A percentile compares a stretch with the other conserved stretches of the same genome.
These are phyloP conservation scores for Petrophora chlorosata DNA, from an alignment of 2,888 invertebrate species.

Conservation along the genomic window DNA sequence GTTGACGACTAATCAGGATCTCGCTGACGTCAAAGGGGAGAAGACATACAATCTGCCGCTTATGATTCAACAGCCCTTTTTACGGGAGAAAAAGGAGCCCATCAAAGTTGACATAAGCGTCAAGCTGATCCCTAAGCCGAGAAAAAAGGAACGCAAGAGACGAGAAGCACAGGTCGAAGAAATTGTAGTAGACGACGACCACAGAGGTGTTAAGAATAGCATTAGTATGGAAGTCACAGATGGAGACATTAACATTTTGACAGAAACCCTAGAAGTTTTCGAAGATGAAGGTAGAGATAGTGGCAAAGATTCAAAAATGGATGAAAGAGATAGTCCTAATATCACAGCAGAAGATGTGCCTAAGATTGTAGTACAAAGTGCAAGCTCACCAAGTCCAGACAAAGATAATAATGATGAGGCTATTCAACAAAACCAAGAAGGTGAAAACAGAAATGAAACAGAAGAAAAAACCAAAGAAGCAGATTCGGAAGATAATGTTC, in stretches of 20 bases:
- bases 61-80: conserved; percentile 84
- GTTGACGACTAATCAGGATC: conserved; percentile 80
- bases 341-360: conserved; percentile 23
- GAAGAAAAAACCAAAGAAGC: conserved; percentile 9
- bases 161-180: conserved; percentile 62
- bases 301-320: conserved; percentile 29
- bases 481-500: conserved; percentile 5
- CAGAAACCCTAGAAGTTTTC: conserved; percentile 63
- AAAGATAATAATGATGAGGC: conserved; percentile 11
- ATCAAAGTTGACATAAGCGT: conserved; percentile 91
- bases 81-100: conserved; percentile 86
- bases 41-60: conserved; percentile 76
- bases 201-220: conserved; percentile 67
- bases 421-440: background rate
- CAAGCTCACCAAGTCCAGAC: conserved; percentile 17
- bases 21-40: conserved; percentile 69
- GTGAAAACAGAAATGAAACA: conserved; percentile 2
- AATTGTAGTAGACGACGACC: conserved; percentile 51
- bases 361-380: conserved; percentile 26
- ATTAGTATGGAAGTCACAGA: conserved; percentile 77
- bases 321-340: conserved; percentile 31
- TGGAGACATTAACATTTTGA: conserved; percentile 63
- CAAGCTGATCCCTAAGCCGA: conserved; percentile 87
- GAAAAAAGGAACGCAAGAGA: conserved; percentile 72
- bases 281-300: conserved; percentile 39